Evolutionary conservation across 1,140 invertebrate species (phyloP).

Genomic region (Eufriesea mexicana): DNA sequence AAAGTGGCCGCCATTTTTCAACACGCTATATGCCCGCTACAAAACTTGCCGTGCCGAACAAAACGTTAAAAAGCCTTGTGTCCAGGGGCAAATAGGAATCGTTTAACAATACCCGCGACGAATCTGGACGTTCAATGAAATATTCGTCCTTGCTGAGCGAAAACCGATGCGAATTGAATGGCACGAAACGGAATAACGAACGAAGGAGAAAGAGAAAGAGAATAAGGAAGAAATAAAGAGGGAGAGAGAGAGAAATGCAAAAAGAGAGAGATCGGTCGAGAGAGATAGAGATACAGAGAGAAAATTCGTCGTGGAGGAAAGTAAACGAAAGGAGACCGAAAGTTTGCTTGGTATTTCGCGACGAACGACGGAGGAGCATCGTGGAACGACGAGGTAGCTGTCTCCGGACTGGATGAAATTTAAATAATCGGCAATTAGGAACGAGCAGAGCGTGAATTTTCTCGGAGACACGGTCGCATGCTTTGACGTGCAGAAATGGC

Average conservation of each 20-base stretch:
- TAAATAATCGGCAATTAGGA: conserved; percentile 65
- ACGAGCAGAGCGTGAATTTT: conserved; percentile 54
- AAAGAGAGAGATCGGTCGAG: background rate
- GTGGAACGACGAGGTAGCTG: background rate
- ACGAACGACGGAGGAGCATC: background rate
- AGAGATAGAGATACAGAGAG: background rate
- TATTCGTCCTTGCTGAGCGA: background rate
- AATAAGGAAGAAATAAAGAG: background rate
- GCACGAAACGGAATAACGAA: too few relatives aligned
- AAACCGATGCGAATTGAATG: conserved; percentile 2
- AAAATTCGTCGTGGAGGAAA: background rate
- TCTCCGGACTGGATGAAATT: conserved; percentile 47
- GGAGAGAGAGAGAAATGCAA: background rate
- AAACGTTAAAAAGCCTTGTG: background rate
- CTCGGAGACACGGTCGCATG: background rate
- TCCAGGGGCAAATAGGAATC: background rate
- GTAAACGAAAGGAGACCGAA: background rate
- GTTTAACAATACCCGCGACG: background rate
- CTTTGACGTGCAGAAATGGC: conserved; percentile 5
- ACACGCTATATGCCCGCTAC: background rate
- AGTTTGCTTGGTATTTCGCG: background rate
- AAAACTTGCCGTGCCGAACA: background rate
- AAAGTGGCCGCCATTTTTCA: background rate
- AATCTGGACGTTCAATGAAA: background rate
- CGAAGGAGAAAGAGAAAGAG: accelerated